Percentiles rank a stretch among this genome's conserved stretches.
phyloP scores from a whole-genome alignment of 2,797 vertebrate genomes.

The Aplochiton taeniatus region DNA sequence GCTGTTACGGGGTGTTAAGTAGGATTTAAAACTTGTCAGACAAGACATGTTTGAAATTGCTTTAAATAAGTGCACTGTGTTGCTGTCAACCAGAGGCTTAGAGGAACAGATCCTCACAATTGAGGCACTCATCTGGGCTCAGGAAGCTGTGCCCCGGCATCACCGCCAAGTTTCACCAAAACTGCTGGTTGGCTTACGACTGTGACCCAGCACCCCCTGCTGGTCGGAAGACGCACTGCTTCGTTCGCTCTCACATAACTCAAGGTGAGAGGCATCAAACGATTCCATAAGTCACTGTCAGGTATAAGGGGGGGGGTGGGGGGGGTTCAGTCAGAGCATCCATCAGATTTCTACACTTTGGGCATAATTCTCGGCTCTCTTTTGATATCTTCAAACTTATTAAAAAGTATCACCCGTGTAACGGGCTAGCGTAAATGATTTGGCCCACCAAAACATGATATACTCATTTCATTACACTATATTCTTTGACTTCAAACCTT shows the following conservation, averaged over 20 bases:
- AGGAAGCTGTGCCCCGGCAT: conserved; percentile 72
- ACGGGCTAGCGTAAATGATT: no score
- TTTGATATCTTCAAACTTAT: no score
- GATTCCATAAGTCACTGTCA: neutral
- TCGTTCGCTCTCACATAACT: neutral
- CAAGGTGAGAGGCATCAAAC: neutral
- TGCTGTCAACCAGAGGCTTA: conserved; percentile 86
- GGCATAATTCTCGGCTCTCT: no score
- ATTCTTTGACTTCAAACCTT: no score
- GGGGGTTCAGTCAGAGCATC: no score
- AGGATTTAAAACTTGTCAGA: conserved; percentile 90
- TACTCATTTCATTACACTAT: no score
- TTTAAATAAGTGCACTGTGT: conserved; percentile 88
- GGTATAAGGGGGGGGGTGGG: no score
- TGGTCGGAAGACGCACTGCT: conserved; percentile 33
- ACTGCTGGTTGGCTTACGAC: conserved; percentile 43
- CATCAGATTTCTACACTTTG: no score
- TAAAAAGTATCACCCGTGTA: no score
- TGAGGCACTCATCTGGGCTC: conserved; percentile 82
- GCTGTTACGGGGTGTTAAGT: conserved; percentile 87
- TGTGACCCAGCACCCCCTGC: conserved; percentile 80
- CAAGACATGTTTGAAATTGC: conserved; percentile 90
- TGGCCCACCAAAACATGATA: no score
- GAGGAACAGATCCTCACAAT: conserved; percentile 83
- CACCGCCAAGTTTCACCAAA: conserved; percentile 51